Percentiles rank a stretch among this genome's conserved stretches.
Evolutionary conservation across 2,888 invertebrate genomes (phyloP).

Genomic region (Girardia tigrina): DNA sequence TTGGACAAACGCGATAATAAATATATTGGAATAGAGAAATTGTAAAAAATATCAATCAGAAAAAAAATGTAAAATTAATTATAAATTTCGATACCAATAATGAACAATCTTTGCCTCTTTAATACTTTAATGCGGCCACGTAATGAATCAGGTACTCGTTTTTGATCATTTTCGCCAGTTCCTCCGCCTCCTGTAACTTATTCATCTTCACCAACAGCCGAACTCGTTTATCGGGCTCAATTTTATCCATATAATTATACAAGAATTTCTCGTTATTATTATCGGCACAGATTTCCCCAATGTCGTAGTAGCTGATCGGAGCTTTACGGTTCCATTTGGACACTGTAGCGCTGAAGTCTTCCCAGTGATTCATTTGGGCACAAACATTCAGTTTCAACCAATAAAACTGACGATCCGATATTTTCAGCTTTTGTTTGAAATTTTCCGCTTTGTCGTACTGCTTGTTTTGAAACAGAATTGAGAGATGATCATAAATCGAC

Average conservation of each 20-base stretch:
- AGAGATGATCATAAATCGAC: not conserved
- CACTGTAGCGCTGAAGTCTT: not conserved
- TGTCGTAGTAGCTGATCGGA: not conserved
- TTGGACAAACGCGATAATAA: too few species aligned
- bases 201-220: not conserved
- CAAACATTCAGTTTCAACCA: not conserved
- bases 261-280: not conserved
- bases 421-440: conserved; percentile 13
- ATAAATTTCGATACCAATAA: too few species aligned
- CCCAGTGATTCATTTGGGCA: not conserved
- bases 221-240: not conserved
- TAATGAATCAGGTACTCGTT: not conserved
- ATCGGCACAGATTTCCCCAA: conserved; percentile 10
- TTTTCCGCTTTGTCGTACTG: not conserved
- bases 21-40: too few species aligned
- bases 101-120: too few species aligned
- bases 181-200: conserved; percentile 9
- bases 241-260: not conserved
- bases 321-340: not conserved
- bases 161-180: not conserved
- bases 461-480: not conserved
- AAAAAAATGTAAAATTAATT: too few species aligned
- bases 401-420: not conserved
- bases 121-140: too few species aligned
- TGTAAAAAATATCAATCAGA: too few species aligned